Conservation (phyloP, 2,888 invertebrate genomes). For the Morpho helenor region DNA sequence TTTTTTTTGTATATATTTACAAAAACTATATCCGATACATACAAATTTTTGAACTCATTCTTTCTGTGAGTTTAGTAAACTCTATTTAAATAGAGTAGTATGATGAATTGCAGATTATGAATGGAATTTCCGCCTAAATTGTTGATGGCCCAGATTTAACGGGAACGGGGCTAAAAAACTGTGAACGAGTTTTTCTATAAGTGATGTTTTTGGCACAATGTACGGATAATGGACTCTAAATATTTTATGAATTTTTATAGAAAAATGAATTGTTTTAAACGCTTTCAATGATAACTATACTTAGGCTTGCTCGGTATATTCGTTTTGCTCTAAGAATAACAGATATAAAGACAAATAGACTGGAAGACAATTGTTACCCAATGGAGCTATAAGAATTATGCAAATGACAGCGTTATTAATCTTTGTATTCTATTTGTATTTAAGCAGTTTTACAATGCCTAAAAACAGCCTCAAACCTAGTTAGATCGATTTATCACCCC, state of each 20-base stretch:
- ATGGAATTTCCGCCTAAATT: conserved; percentile 14
- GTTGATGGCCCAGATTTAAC: conserved; percentile 15
- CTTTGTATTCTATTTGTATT: no score
- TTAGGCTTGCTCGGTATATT: no score
- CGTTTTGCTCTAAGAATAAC: no score
- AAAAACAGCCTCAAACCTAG: no score
- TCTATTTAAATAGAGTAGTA: conserved; percentile 6
- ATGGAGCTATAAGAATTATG: no score
- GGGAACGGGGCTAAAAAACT: conserved; percentile 16
- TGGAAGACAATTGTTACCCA: no score
- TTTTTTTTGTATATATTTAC: neutral
- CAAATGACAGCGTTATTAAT: no score
- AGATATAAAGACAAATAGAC: no score
- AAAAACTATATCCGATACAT: neutral
- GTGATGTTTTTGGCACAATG: conserved; percentile 2
- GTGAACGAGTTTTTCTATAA: conserved; percentile 5
- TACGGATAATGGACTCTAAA: neutral
- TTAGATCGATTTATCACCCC: no score
- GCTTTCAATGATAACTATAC: no score
- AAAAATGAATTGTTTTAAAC: no score
- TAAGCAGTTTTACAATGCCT: no score
- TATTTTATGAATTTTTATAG: neutral
- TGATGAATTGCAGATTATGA: conserved; percentile 17
- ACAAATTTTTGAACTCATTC: conserved; percentile 1
- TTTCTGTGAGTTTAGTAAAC: conserved; percentile 1